Evolutionary conservation across 1,140 invertebrate species (phyloP), one percentile per base, ranked within the genome.

Genomic region (Lucilia sericata): DNA sequence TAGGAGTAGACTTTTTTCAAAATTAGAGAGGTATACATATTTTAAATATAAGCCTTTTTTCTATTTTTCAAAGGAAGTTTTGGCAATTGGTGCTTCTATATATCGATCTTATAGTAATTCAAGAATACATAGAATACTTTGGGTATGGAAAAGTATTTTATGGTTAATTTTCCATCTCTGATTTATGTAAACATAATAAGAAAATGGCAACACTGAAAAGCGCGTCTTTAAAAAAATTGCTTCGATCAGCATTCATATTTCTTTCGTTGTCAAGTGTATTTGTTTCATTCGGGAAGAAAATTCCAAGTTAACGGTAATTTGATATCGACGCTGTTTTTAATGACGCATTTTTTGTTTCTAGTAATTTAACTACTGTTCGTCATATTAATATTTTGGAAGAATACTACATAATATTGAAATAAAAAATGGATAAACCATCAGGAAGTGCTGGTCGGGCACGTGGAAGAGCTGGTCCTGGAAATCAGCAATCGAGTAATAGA

Each of bases 381-480:
- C 21, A 7, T 65, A 7, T 65, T 17, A n/a, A 74, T 5, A 25
- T 74, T 74, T 25, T 74, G 5, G 5, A 74, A 21, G 17, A 55
- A 13, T 55, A 13, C 51, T 5, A 13, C 2, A 25, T 0, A 74
- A 74, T 30, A 30, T 30, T 30, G 25, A 9, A 21, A 13, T 9
- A 80, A 12, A 80, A 42, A 5, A 80, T 80, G 76, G 76, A 80
- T 80, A 80, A 49, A 30, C 76, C 76, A 12, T 42, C 76, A 7
- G 76, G 30, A 80, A 49, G 30, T 21, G 76, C 34, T 17, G 76
- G 76, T 42, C 76, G 76, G 0, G 25, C 76, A 19, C 76, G 76
- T 42, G 76, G 76, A 17, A 21, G 34, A 42, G 76, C 34, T 7
- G n/a, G 34, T 42, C 7, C 76, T 9, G 36, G 34, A 19, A 19